A percentile compares a stretch with the other conserved stretches of the same genome.
phyloP scores from a whole-genome alignment of 2,888 invertebrate species.

The Drosophila nigricruria region DNA sequence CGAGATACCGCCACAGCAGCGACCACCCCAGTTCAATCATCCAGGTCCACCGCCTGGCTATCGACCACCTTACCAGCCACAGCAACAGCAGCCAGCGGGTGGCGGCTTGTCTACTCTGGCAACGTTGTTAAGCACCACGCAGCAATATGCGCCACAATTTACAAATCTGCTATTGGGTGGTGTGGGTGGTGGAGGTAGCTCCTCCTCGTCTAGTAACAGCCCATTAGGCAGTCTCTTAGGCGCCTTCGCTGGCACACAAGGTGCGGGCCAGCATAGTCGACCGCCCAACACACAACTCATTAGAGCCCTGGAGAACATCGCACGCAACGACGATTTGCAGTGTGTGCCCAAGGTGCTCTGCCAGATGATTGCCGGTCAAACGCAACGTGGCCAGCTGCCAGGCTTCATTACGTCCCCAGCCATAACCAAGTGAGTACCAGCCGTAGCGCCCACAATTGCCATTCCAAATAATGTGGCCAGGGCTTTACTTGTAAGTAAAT shows the following conservation, averaged over 20 bases:
- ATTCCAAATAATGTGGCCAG: constrained; percentile 51
- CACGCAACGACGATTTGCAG: constrained; percentile 90
- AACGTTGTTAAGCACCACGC: constrained; percentile 70
- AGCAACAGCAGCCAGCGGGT: constrained; percentile 23
- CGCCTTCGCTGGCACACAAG: constrained; percentile 71
- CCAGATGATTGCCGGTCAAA: constrained; percentile 88
- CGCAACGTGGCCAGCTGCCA: constrained; percentile 83
- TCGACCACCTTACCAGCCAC: constrained; percentile 55
- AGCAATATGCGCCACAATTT: constrained; percentile 84
- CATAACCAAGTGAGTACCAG: constrained; percentile 83
- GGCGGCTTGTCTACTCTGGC: constrained; percentile 78
- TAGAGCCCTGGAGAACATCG: constrained; percentile 87
- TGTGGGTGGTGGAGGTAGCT: constrained; percentile 32
- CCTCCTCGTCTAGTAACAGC: constrained; percentile 38
- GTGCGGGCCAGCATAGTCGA: constrained; percentile 46
- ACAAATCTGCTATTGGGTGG: constrained; percentile 81
- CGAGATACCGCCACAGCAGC: constrained; percentile 76
- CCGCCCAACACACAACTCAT: constrained; percentile 84
- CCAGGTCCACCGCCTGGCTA: too few relatives aligned
- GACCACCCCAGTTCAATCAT: constrained; percentile 64
- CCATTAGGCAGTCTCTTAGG: constrained; percentile 82
- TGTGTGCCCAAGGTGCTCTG: constrained; percentile 93
- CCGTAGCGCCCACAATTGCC: constrained; percentile 3
- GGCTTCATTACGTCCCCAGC: constrained; percentile 84
- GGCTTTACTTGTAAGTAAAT: constrained; percentile 76